Evolutionary conservation across 2,797 vertebrate species (phyloP).

Genomic region (Lithobates sylvaticus): DNA sequence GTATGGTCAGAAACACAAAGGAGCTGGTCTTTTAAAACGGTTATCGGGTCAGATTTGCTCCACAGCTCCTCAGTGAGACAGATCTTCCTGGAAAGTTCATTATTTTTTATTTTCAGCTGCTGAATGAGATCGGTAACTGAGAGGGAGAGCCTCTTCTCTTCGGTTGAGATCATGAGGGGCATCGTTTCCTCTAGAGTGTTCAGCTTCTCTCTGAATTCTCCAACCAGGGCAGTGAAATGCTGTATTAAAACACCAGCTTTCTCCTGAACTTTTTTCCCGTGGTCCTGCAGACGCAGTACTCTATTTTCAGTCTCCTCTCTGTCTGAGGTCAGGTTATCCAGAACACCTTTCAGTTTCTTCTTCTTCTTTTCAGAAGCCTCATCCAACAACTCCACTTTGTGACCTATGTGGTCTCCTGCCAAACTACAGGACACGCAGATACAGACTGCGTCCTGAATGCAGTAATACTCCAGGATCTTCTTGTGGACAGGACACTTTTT

Average conservation of each 20-base stretch:
- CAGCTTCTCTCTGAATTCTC: neutral
- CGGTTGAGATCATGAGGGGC: neutral
- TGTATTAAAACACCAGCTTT: neutral
- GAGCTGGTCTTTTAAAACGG: neutral
- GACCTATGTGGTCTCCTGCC: conserved; percentile 72
- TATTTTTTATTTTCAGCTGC: neutral
- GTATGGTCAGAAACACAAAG: neutral
- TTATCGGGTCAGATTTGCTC: neutral
- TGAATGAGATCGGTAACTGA: neutral
- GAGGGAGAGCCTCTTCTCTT: neutral
- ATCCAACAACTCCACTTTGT: conserved; percentile 74
- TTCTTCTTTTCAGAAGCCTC: conserved; percentile 76
- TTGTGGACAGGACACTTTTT: conserved; percentile 69
- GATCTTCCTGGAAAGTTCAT: neutral
- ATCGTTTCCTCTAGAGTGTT: neutral
- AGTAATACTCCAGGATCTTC: conserved; percentile 72
- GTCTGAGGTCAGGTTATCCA: neutral
- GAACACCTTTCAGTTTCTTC: neutral
- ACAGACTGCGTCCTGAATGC: conserved; percentile 68
- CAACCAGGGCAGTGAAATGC: neutral
- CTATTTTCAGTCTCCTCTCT: neutral
- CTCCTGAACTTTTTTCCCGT: neutral
- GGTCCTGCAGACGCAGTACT: neutral
- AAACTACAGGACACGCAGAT: conserved; percentile 72
- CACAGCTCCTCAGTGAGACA: neutral